Percentiles rank a stretch among this genome's conserved stretches.
phyloP scores from a whole-genome alignment of 1,140 invertebrate genomes.

The Caenorhabditis remanei region DNA sequence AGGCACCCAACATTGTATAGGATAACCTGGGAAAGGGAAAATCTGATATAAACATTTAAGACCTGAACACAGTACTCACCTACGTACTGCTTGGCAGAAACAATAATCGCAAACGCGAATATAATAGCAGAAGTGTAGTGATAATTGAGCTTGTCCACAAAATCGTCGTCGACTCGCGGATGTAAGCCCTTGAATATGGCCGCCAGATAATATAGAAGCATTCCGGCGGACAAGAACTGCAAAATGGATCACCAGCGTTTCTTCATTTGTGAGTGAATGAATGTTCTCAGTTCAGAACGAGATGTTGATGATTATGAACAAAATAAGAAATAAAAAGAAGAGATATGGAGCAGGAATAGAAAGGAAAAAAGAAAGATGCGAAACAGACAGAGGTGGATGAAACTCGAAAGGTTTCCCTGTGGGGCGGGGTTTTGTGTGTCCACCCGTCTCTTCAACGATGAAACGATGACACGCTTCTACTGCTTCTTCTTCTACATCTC shows the following conservation, averaged over 20 bases:
- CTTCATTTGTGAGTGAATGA: neutral
- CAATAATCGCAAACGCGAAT: constrained; percentile 78
- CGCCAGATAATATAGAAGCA: constrained; percentile 77
- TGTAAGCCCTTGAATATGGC: constrained; percentile 78
- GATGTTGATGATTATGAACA: constrained; percentile 32
- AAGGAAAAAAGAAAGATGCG: constrained; percentile 32
- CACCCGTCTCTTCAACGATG: constrained; percentile 48
- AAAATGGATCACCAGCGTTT: constrained; percentile 42
- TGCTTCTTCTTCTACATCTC: constrained; percentile 39
- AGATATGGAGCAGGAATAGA: neutral
- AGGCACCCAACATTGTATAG: constrained; percentile 78
- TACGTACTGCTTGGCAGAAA: constrained; percentile 78
- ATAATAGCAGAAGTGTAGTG: constrained; percentile 78
- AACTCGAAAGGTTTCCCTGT: constrained; percentile 49
- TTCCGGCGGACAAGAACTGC: constrained; percentile 76
- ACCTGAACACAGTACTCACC: constrained; percentile 63
- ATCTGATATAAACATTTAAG: neutral
- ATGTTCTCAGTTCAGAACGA: neutral
- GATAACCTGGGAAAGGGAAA: constrained; percentile 71
- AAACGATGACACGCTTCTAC: constrained; percentile 50
- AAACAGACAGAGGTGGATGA: constrained; percentile 44
- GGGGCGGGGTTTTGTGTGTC: constrained; percentile 33
- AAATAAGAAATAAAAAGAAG: constrained; percentile 32
- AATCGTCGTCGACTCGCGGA: constrained; percentile 77
- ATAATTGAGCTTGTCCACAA: constrained; percentile 78